Conservation (phyloP, 2,113 vertebrate genomes). For the Silurus glanis region DNA sequence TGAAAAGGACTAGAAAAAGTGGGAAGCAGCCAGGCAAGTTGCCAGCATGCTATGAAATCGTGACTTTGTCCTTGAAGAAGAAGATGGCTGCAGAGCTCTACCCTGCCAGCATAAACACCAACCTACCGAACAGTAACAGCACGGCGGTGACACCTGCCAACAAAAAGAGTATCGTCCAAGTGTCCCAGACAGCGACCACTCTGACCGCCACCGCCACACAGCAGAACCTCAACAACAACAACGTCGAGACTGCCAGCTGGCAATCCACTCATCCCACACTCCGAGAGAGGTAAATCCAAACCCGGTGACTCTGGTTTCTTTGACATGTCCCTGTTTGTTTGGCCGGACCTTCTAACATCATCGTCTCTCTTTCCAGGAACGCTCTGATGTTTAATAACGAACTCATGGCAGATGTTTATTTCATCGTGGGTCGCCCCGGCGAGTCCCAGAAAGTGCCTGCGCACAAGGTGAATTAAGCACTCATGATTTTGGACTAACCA, state of each 20-base stretch:
- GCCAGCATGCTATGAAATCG: conserved; percentile 77
- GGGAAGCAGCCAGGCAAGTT: conserved; percentile 70
- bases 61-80: conserved; percentile 75
- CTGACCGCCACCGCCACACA: conserved; percentile 67
- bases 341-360: not conserved
- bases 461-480: conserved; percentile 79
- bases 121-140: conserved; percentile 74
- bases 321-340: not conserved
- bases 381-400: conserved; percentile 98
- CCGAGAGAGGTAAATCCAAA: conserved; percentile 80
- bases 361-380: conserved; percentile 73
- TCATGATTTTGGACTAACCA: not conserved
- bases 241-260: conserved; percentile 82
- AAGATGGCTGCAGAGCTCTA: conserved; percentile 93
- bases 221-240: conserved; percentile 78
- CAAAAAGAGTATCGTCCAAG: conserved; percentile 79
- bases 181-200: conserved; percentile 68
- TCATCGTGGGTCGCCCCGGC: conserved; percentile 86
- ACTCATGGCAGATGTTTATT: conserved; percentile 94
- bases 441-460: conserved; percentile 86
- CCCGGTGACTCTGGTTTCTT: not conserved
- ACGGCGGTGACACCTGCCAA: conserved; percentile 65
- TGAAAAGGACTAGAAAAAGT: conserved; percentile 79
- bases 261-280: conserved; percentile 85
- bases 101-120: conserved; percentile 80